Conservation (phyloP, 2,113 vertebrate species). For the Mirounga angustirostris region DNA sequence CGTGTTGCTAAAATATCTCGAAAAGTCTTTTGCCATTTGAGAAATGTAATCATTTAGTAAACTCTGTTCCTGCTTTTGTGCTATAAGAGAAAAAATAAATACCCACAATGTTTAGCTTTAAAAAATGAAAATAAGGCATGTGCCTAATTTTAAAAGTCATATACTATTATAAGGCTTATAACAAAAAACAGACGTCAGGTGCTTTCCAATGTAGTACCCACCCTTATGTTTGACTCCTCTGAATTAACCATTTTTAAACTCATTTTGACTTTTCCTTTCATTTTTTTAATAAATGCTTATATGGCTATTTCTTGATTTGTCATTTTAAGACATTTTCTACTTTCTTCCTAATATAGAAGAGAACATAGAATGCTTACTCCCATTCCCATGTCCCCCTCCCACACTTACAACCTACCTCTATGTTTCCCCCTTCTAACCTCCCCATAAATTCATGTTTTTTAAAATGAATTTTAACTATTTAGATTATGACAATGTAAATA, state of each 20-base stretch:
- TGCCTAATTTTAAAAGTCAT: background rate
- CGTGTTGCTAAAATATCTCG: background rate
- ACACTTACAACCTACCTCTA: background rate
- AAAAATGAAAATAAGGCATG: background rate
- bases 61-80: constrained; percentile 52
- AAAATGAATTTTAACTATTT: background rate
- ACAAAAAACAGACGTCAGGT: background rate
- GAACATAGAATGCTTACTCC: background rate
- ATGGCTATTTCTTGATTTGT: background rate
- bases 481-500: background rate
- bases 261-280: background rate
- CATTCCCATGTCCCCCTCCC: fast-evolving
- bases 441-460: background rate
- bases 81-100: constrained; percentile 70
- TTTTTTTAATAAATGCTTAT: constrained; percentile 1
- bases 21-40: constrained; percentile 60
- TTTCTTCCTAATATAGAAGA: background rate
- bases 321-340: background rate
- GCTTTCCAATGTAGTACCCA: background rate
- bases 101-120: background rate
- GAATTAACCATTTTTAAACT: background rate
- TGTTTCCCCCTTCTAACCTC: background rate
- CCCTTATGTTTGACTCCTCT: background rate
- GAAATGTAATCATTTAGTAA: constrained; percentile 54
- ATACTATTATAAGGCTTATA: background rate